A percentile compares a stretch with the other conserved stretches of the same genome.
phyloP scores from a whole-genome alignment of 2,797 vertebrate genomes.

The Erpetoichthys calabaricus region DNA sequence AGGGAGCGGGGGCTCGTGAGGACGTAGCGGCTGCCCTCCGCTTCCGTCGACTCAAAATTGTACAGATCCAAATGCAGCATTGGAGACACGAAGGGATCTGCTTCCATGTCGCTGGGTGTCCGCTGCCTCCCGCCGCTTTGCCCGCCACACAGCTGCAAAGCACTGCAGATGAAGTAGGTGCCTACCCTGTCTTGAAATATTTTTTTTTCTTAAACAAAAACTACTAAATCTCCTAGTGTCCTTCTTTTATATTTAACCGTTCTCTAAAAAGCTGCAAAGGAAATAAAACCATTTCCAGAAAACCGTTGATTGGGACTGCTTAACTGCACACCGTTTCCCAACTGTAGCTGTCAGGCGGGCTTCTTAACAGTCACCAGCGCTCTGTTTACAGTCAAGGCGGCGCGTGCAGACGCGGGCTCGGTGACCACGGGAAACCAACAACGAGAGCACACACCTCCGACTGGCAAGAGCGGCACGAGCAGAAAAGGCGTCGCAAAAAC shows the following conservation, averaged over 20 bases:
- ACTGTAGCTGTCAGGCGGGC: background rate
- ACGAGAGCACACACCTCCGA: background rate
- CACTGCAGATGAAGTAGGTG: background rate
- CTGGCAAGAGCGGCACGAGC: background rate
- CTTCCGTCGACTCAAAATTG: constrained; percentile 25
- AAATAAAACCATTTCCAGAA: too few species aligned
- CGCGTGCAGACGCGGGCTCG: constrained; percentile 9
- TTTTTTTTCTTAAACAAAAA: background rate
- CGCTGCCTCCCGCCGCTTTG: background rate
- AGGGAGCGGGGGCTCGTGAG: constrained; percentile 34
- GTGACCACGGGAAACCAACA: constrained; percentile 22
- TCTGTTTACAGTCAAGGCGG: background rate
- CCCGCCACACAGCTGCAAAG: background rate
- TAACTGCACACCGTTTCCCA: too few species aligned
- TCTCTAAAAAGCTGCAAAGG: too few species aligned
- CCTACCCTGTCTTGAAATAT: background rate
- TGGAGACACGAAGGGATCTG: constrained; percentile 18
- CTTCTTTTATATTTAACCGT: too few species aligned
- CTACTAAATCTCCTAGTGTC: too few species aligned
- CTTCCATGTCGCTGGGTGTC: constrained; percentile 28
- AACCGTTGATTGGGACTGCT: too few species aligned
- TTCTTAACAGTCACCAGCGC: background rate
- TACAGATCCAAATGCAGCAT: constrained; percentile 28
- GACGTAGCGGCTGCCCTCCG: constrained; percentile 25
- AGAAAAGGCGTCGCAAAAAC: background rate